These are phyloP conservation scores for Dendrocincla fuliginosa DNA, from an alignment of 2,797 vertebrate species.

Conservation along the genomic window DNA sequence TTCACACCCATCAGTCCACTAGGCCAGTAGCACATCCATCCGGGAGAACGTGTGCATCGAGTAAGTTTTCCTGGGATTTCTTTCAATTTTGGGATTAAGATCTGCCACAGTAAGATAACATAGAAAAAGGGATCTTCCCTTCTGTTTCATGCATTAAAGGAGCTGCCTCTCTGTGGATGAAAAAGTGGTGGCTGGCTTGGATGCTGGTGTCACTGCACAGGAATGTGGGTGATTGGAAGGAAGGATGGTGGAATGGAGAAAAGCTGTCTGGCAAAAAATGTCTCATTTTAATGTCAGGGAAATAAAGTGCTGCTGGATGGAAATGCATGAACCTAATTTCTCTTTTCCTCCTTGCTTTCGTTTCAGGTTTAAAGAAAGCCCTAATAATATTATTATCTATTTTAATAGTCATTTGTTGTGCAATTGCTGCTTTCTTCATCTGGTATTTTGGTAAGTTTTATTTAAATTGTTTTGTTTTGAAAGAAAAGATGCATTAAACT, in stretches of 20 bases:
- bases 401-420: constrained; percentile 55
- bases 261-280: neutral
- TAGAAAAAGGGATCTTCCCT: neutral
- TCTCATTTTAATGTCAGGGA: neutral
- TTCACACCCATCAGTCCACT: constrained; percentile 32
- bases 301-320: neutral
- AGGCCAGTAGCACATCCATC: neutral
- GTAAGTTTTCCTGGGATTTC: constrained; percentile 53
- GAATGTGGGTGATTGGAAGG: neutral
- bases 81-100: neutral
- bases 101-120: neutral
- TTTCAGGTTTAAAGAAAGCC: constrained; percentile 71
- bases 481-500: neutral
- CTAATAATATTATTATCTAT: constrained; percentile 61
- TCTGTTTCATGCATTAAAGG: neutral
- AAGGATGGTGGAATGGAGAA: neutral
- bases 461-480: neutral
- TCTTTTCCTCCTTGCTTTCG: neutral
- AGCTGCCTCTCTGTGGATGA: neutral
- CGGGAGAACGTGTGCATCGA: neutral
- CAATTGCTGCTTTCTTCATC: constrained; percentile 74
- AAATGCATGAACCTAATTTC: neutral
- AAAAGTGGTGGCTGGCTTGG: neutral
- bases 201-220: neutral
- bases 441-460: constrained; percentile 84